Evolutionary conservation across 2,888 invertebrate species (phyloP).

Genomic region (Eudemis profundana): DNA sequence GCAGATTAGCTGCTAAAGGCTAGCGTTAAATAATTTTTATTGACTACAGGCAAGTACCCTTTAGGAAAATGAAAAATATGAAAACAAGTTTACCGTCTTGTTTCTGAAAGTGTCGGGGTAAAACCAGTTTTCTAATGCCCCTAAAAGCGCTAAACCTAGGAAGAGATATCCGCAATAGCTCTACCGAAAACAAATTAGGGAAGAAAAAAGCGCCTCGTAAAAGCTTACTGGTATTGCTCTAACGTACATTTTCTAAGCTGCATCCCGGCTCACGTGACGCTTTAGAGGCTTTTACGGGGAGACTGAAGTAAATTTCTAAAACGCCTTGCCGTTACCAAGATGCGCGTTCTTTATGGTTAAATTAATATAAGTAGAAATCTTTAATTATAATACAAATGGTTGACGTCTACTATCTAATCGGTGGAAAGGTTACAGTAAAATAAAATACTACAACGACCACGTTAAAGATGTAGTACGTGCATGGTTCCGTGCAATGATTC

Average conservation of each 20-base stretch:
- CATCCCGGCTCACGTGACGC: constrained; percentile 1
- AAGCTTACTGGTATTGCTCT: constrained; percentile 27
- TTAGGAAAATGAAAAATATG: background rate
- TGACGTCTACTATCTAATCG: too few relatives aligned
- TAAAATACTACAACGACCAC: too few relatives aligned
- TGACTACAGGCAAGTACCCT: too few relatives aligned
- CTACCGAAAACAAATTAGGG: constrained; percentile 38
- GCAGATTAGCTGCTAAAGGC: too few relatives aligned
- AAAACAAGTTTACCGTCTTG: background rate
- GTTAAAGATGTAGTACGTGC: too few relatives aligned
- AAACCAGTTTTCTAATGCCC: constrained; percentile 10
- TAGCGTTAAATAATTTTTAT: too few relatives aligned
- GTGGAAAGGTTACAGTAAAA: too few relatives aligned
- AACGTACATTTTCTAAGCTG: constrained; percentile 11
- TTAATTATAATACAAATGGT: too few relatives aligned
- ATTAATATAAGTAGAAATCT: background rate
- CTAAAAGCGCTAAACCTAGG: constrained; percentile 14
- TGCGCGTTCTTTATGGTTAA: background rate
- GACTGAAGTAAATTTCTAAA: background rate
- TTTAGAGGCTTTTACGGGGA: background rate
- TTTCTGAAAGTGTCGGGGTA: background rate
- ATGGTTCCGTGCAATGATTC: too few relatives aligned
- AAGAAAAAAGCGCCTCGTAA: constrained; percentile 34
- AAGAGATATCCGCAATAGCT: constrained; percentile 25
- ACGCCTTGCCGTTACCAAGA: constrained; percentile 8